Base-by-base conservation (phyloP, 2,113 vertebrate genomes). In the Microtus pennsylvanicus region DNA sequence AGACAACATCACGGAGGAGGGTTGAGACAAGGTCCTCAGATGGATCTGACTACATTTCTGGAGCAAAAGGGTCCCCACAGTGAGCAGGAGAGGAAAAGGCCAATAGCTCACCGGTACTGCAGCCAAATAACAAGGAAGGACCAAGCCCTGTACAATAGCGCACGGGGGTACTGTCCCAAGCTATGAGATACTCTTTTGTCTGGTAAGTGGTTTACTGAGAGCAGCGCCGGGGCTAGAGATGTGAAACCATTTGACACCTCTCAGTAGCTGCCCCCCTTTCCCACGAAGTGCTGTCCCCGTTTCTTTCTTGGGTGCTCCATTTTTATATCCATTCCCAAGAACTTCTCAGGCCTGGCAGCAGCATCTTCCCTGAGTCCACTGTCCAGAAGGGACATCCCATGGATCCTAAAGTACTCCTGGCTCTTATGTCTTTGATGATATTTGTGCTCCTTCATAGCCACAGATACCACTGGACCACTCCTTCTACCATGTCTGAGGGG, bases 51-150 rank as follows among this genome's bases (percentile, higher is more conserved):
- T 35, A 30, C 13, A 28, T 75, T 72, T 91, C 70, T 67, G 76
- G 30, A 70, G 35, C 38, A 33, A 55, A 61, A 72, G 13, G 13
- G 45, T 17, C 5, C 30, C 24, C 35, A 38, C 7, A 45, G 26
- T 19, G 17, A 26, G 5, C 8, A 42, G 9, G 17, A 21, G 16
- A 21, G 45, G 28, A 63, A 16, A 52, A 72, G 13, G 19, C 69
- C 3, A 21, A 21, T 24, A 24, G 14, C 0, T 13, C 58, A 67
- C 35, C 2, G 38, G 5, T 10, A 2, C 17, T 7, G 17, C 7
- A 1, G 52, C 26, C 45, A 33, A 63, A 10, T 38, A 8, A 42
- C 2, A 35, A 69, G 24, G 17, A 17, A 33, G 30, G 26, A 22
- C 52, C 4, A 4, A 21, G 28, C 30, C 14, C 17, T 13, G 58